Conservation (phyloP, 2,113 vertebrate genomes). For the Crotalus viridis region DNA sequence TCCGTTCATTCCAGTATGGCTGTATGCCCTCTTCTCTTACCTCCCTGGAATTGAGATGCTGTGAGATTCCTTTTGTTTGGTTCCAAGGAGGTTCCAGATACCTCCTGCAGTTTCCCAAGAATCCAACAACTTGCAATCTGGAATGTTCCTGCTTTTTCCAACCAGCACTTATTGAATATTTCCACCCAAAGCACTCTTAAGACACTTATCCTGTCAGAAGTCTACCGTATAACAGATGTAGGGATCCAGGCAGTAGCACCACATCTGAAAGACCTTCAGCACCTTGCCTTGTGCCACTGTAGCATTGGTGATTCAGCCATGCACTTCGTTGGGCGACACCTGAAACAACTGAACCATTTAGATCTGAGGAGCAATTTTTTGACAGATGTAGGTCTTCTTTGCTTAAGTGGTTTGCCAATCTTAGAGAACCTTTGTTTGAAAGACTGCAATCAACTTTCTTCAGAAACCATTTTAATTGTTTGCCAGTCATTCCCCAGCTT, state of each 20-base stretch:
- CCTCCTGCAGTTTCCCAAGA: constrained; percentile 29
- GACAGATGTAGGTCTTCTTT: constrained; percentile 47
- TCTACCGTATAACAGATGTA: constrained; percentile 59
- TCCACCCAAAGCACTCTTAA: constrained; percentile 52
- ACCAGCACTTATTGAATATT: constrained; percentile 60
- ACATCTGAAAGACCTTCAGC: constrained; percentile 52
- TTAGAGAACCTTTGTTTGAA: constrained; percentile 64
- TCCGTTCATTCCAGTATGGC: constrained; percentile 62
- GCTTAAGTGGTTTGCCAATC: constrained; percentile 40
- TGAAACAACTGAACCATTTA: constrained; percentile 52
- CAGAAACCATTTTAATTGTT: constrained; percentile 28
- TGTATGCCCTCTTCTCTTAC: constrained; percentile 63
- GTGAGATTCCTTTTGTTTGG: constrained; percentile 70
- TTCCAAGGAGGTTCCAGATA: constrained; percentile 48
- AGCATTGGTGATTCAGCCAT: constrained; percentile 41
- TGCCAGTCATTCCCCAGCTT: constrained; percentile 63
- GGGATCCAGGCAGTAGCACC: constrained; percentile 62
- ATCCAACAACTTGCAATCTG: constrained; percentile 59
- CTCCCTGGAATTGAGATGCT: constrained; percentile 63
- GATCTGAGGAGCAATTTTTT: constrained; percentile 52
- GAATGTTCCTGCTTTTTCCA: constrained; percentile 63
- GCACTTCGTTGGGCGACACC: constrained; percentile 52
- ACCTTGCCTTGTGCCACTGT: constrained; percentile 60
- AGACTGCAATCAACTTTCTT: constrained; percentile 35
- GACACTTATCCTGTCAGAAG: constrained; percentile 57